Evolutionary conservation across 1,140 invertebrate species (phyloP).

Genomic region (Drosophila malerkotliana): DNA sequence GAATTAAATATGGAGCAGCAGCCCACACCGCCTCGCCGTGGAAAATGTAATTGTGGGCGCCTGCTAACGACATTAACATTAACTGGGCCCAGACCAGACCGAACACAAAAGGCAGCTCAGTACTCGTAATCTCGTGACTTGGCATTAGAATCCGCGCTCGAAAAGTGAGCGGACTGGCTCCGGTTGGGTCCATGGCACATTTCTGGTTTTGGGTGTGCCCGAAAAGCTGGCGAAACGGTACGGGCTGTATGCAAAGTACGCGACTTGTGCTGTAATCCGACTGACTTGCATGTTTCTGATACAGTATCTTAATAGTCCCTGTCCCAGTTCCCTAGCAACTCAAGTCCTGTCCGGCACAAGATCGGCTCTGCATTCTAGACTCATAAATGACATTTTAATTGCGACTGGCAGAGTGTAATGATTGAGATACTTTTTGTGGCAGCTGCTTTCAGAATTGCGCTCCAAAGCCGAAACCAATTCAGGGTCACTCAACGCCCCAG

Average conservation of each 20-base stretch:
- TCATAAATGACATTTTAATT: conserved; percentile 46
- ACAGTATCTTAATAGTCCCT: conserved; percentile 37
- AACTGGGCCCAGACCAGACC: conserved; percentile 6
- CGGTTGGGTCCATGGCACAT: conserved; percentile 21
- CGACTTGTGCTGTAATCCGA: not conserved
- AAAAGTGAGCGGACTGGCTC: conserved; percentile 60
- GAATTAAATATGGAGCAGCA: conserved; percentile 26
- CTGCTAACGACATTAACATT: conserved; percentile 25
- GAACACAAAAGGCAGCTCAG: conserved; percentile 25
- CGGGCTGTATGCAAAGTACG: conserved; percentile 32
- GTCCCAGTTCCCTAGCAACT: conserved; percentile 19
- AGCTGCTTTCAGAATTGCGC: conserved; percentile 23
- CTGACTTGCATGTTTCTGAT: conserved; percentile 30
- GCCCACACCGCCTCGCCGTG: conserved; percentile 3
- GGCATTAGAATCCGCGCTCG: conserved; percentile 47
- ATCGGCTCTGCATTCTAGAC: not conserved
- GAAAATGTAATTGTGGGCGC: conserved; percentile 42
- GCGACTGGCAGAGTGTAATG: conserved; percentile 6
- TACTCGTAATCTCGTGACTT: conserved; percentile 30
- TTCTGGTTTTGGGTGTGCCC: conserved; percentile 60
- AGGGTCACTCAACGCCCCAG: conserved; percentile 57
- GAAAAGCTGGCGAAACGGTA: conserved; percentile 4
- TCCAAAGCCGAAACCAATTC: conserved; percentile 47
- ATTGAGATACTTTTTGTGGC: conserved; percentile 23
- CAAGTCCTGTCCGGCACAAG: not conserved